Evolutionary conservation across 37 sponge, comb jelly and placozoan species (phyloP), one percentile per base, ranked within the genome.

Genomic region (Spongilla lacustris): DNA sequence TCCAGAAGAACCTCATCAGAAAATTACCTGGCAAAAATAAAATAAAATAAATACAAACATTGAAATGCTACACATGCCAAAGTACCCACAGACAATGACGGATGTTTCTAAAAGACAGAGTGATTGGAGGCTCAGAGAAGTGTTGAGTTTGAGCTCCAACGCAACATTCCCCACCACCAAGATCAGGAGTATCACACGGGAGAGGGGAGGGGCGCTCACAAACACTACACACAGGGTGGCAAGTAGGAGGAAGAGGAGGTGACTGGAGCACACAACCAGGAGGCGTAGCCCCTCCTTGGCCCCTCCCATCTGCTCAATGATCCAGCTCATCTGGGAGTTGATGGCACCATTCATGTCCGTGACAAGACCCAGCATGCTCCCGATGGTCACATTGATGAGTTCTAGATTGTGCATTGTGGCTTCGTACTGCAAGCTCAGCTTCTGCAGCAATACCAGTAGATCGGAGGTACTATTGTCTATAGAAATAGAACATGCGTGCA

Each of bases 261-360:
- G 90, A 10, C 67, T 21, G 19, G 82, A 83, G 25, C 69, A 29
- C 3, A 38, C n/a, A 0, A n/a, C 68, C 30, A 93, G 71, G 0
- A 82, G 50, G 5, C 74, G 22, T 21, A 93, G 85, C 24, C 82
- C 86, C 25, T 69, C 73, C 28, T 81, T 29, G 31, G 89, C 82
- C 41, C 93, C 93, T 11, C 93, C 93, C 30, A 93, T 9, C 11
- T 85, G 85, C 29, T 71, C 70, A n/a, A 70, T 28, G 67, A 93
- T 27, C 90, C 90, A 93, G 84, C 73, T 46, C 34, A 93, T 71
- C 80, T 93, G 86, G 21, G 73, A 41, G 79, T 41, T 72, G 78
- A 93, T 26, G 31, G 85, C 73, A 2, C 31, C 24, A 28, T 88
- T 69, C 85, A 92, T 77, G 21, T 32, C 49, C 29, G 66, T 68